Evolutionary conservation across 2,888 invertebrate genomes (phyloP).

Genomic region (Cerceris ruficornis): DNA sequence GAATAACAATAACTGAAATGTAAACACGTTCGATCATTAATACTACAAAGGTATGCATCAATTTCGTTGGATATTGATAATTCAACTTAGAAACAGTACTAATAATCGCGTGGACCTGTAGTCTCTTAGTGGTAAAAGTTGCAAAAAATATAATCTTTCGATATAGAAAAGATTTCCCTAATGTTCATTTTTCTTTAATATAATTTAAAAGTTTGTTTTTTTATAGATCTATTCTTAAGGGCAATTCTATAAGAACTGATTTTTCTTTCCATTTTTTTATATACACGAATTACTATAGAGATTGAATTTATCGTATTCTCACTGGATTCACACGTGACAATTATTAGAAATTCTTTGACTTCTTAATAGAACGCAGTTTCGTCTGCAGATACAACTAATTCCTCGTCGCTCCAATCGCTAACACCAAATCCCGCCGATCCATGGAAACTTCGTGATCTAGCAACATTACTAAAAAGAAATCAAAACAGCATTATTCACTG

Average conservation of each 20-base stretch:
- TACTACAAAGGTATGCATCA: conserved; percentile 23
- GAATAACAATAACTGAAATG: conserved; percentile 20
- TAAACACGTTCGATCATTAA: conserved; percentile 21
- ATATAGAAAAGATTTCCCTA: conserved; percentile 57
- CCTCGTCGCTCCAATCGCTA: conserved; percentile 77
- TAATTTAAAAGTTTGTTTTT: conserved; percentile 31
- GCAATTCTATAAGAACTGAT: conserved; percentile 37
- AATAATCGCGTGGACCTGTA: conserved; percentile 47
- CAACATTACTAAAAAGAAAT: conserved; percentile 82
- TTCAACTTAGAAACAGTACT: conserved; percentile 45
- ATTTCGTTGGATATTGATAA: conserved; percentile 40
- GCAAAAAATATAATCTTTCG: conserved; percentile 59
- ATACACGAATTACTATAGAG: conserved; percentile 54
- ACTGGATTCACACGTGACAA: conserved; percentile 16
- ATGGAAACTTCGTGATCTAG: conserved; percentile 86
- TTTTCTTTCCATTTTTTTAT: conserved; percentile 40
- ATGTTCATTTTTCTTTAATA: conserved; percentile 31
- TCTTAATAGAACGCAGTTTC: conserved; percentile 70
- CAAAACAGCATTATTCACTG: conserved; percentile 37
- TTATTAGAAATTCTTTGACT: conserved; percentile 26
- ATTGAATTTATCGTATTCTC: conserved; percentile 36
- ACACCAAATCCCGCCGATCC: conserved; percentile 83
- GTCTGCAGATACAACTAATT: conserved; percentile 73
- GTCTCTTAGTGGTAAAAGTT: conserved; percentile 53
- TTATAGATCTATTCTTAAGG: conserved; percentile 48